Conservation (phyloP, 2,888 invertebrate species). For the Andrena marginata region DNA sequence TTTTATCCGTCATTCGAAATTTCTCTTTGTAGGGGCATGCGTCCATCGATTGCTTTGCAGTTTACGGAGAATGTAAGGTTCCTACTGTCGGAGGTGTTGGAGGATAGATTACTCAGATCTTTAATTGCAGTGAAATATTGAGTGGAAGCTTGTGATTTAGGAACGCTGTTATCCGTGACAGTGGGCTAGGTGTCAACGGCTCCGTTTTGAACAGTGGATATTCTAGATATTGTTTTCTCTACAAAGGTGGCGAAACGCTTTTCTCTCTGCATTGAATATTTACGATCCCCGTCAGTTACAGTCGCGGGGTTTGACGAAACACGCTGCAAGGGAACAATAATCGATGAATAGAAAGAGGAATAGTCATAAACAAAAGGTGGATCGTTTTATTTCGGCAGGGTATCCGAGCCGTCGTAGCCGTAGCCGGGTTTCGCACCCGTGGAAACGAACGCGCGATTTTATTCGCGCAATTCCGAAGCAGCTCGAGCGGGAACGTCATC, state of each 20-base stretch:
- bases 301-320: not conserved
- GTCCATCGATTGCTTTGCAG: too few relatives aligned
- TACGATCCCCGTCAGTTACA: not conserved
- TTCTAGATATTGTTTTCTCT: too few relatives aligned
- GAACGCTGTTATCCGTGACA: too few relatives aligned
- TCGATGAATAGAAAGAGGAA: conserved; percentile 10
- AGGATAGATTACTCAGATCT: not conserved
- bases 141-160: too few relatives aligned
- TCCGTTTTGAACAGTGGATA: too few relatives aligned
- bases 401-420: conserved; percentile 5
- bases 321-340: not conserved
- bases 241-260: not conserved
- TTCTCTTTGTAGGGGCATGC: too few relatives aligned
- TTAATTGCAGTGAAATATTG: not conserved
- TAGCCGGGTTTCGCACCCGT: conserved; percentile 31
- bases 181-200: too few relatives aligned
- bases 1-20: too few relatives aligned
- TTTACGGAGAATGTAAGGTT: too few relatives aligned
- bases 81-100: too few relatives aligned
- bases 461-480: conserved; percentile 63
- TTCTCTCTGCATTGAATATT: not conserved
- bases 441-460: conserved; percentile 58
- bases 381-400: conserved; percentile 43
- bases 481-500: conserved; percentile 51
- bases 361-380: conserved; percentile 5